Percentiles rank a stretch among this genome's conserved stretches.
Evolutionary conservation across 1,140 invertebrate species (phyloP).

Genomic region (Caerostris darwini): DNA sequence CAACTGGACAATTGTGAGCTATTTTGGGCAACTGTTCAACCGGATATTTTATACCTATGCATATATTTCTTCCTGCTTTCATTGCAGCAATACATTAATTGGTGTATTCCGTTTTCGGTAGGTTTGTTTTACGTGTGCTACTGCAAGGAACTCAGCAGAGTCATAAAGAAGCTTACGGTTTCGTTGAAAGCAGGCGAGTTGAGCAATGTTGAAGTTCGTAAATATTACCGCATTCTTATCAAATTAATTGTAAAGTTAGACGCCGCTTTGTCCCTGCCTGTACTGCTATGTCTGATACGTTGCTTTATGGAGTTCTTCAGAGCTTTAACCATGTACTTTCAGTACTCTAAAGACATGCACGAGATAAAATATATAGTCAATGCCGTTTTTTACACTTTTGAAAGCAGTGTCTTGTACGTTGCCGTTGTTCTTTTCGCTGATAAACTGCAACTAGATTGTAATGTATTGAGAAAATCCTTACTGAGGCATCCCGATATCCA

Average conservation of each 20-base stretch:
- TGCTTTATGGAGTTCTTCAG: constrained; percentile 72
- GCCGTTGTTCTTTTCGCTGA: constrained; percentile 47
- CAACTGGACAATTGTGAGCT: constrained; percentile 6
- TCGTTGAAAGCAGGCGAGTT: background rate
- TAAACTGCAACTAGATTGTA: constrained; percentile 43
- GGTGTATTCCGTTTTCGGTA: constrained; percentile 46
- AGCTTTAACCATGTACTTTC: constrained; percentile 46
- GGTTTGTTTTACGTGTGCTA: constrained; percentile 43
- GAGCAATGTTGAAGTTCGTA: background rate
- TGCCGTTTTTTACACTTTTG: constrained; percentile 52
- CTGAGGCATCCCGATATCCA: background rate
- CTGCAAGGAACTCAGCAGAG: constrained; percentile 48
- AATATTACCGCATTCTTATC: constrained; percentile 46
- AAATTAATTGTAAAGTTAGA: constrained; percentile 48
- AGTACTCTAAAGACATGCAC: constrained; percentile 55
- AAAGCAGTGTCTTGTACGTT: constrained; percentile 53
- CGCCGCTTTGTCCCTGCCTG: background rate
- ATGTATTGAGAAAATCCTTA: constrained; percentile 44
- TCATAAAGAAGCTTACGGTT: background rate
- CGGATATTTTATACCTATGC: background rate
- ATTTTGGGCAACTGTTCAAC: background rate
- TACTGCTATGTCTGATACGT: constrained; percentile 46
- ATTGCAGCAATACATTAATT: constrained; percentile 67
- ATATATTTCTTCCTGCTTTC: constrained; percentile 51
- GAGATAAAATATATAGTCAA: constrained; percentile 44